Evolutionary conservation across 1,140 invertebrate genomes (phyloP), one percentile per base, ranked within the genome.

Genomic region (Phocides pigmalion): DNA sequence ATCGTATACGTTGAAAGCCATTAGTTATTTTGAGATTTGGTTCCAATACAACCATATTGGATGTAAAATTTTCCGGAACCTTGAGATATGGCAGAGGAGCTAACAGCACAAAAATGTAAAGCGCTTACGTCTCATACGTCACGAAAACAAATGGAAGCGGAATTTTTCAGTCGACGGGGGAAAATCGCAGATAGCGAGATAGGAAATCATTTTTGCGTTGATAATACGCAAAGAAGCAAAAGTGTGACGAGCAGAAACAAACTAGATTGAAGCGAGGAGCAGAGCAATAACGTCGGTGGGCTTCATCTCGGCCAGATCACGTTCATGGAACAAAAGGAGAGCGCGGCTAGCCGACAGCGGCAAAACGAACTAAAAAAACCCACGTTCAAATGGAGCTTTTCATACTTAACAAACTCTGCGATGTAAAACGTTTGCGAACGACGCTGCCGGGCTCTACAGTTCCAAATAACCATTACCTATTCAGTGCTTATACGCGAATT

Each of bases 271-370:
- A 81, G 76, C 75, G 70, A 79, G 76, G 67, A 84, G 76, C 72
- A 68, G 75, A 82, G 85, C 77, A 82, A 81, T 86, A 84, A 82
- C 71, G 83, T 84, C 79, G 67, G 78, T 78, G 75, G 69, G 80
- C 80, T 87, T 84, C 84, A 87, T 87, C 81, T 84, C 79, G 80
- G 76, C 70, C 78, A 84, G 85, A 87, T 90, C 84, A 88, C 84
- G 84, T 86, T 81, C 82, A 68, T 70, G 68, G 76, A 85, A 90
- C 83, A 90, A 89, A 90, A 89, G 83, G 72, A 82, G 68, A 71
- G 76, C 76, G 76, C 76, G 71, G 74, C 79, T 81, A 79, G 77
- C 76, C 74, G 84, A 76, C 76, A 77, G 72, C 58, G 72, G 66
- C 72, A 76, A 77, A 84, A 81, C 72, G 74, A 84, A 65, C 68